These are phyloP conservation scores for Gymnocheta viridis DNA, from an alignment of 2,888 invertebrate species.

Conservation along the genomic window DNA sequence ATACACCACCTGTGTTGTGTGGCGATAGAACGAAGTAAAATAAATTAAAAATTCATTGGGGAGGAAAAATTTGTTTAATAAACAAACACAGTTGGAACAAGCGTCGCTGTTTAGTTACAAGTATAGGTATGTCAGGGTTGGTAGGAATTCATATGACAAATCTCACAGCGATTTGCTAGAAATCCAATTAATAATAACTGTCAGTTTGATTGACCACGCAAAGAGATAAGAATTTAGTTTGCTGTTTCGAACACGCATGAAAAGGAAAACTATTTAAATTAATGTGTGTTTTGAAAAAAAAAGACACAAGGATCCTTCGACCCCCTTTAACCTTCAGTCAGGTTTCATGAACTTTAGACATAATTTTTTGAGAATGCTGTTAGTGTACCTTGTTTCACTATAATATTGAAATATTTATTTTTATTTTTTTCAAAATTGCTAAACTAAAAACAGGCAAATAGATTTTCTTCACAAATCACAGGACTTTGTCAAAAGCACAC, in stretches of 20 bases:
- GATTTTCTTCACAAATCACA: no score
- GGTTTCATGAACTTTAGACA: no score
- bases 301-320: no score
- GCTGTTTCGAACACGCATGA: background rate
- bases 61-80: constrained; percentile 10
- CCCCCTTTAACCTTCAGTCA: no score
- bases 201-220: background rate
- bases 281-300: background rate
- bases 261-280: background rate
- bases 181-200: constrained; percentile 47
- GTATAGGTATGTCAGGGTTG: background rate
- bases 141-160: background rate
- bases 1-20: background rate
- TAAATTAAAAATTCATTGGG: constrained; percentile 1
- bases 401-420: no score
- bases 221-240: background rate
- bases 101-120: background rate
- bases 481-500: no score
- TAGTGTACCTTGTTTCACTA: no score
- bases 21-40: background rate
- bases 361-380: no score
- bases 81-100: background rate
- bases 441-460: no score
- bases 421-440: no score
- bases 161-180: background rate